Percentiles rank a stretch among this genome's conserved stretches.
phyloP scores from a whole-genome alignment of 2,888 invertebrate species.

The Liposcelis brunnea region DNA sequence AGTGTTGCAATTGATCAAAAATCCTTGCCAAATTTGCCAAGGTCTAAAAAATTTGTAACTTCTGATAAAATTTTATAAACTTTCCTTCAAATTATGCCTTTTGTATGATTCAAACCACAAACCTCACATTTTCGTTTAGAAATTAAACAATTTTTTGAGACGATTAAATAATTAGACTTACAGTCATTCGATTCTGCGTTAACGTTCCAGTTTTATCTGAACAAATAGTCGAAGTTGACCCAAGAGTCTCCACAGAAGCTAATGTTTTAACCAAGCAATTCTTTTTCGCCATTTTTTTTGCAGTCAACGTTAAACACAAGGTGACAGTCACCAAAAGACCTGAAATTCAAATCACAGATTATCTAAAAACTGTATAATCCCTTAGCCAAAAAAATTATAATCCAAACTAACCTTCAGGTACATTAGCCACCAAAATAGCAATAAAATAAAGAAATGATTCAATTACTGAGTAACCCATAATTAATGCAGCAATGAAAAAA shows the following conservation, averaged over 20 bases:
- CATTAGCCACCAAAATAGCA: slow-evolving; percentile 99
- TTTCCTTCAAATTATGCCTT: too few species aligned
- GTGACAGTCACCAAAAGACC: slow-evolving; percentile 97
- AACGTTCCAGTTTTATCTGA: slow-evolving; percentile 99
- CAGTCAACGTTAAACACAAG: slow-evolving; percentile 93
- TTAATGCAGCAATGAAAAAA: slow-evolving; percentile 95
- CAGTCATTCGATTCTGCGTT: slow-evolving; percentile 98
- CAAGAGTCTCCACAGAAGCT: slow-evolving; percentile 97
- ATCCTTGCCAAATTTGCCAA: too few species aligned
- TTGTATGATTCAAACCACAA: too few species aligned
- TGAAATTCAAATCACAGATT: too few species aligned
- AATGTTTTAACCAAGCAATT: slow-evolving; percentile 98
- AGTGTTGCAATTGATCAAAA: too few species aligned
- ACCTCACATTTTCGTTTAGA: too few species aligned
- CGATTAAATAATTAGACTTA: slow-evolving; percentile 40
- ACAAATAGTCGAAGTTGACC: slow-evolving; percentile 98
- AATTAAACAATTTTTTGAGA: too few species aligned
- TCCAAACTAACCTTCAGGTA: slow-evolving; percentile 82
- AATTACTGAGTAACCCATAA: slow-evolving; percentile 95
- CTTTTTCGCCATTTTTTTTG: slow-evolving; percentile 98
- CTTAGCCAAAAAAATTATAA: too few species aligned
- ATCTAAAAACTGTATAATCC: too few species aligned
- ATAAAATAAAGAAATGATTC: slow-evolving; percentile 99
- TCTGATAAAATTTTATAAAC: too few species aligned
- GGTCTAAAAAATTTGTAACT: too few species aligned